Base-by-base conservation (phyloP, 2,888 invertebrate genomes). In the Cantharis nigra region DNA sequence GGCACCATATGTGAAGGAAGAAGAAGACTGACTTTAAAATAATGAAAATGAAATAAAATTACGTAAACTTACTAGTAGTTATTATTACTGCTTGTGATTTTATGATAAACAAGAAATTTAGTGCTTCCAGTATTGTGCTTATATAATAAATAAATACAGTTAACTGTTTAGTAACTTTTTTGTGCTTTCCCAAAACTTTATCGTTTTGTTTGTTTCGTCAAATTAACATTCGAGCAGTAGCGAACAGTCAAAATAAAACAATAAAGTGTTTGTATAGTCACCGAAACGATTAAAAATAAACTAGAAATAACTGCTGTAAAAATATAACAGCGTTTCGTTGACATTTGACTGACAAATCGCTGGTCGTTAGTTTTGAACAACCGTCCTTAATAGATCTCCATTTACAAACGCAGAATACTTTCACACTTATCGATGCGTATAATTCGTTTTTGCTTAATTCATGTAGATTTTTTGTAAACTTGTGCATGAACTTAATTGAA, bases 321-420 rank as follows among this genome's bases (percentile, higher is more conserved):
- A 81, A 79, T 80, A 80, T 81, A 79, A 78, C 63, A 72, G 76
- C 75, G 62, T 75, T 70, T 76, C 71, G 64, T 71, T 65, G 76
- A 78, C 78, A 77, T 79, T 78, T 76, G 33, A 69, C 78, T 82
- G 81, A 82, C 81, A 82, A 82, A 82, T 81, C 77, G 81, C 74
- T 77, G 75, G 75, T 78, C 78, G 81, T 81, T 81, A 77, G 75
- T 80, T 79, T 80, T 79, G 80, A 81, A 20, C 81, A 80, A 81
- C 80, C 82, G 80, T 79, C 80, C 81, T 81, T 80, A 80, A 80
- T 79, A 80, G 72, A 74, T 74, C 69, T 79, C 72, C 76, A 28
- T 62, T 78, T 78, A 74, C 71, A 73, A 72, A 64, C 69, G 65
- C 70, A 71, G 74, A 70, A 76, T 71, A 78, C 74, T 78, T 76